These are phyloP conservation scores for Asbolus verrucosus DNA, from an alignment of 1,140 invertebrate genomes.

Conservation along the genomic window DNA sequence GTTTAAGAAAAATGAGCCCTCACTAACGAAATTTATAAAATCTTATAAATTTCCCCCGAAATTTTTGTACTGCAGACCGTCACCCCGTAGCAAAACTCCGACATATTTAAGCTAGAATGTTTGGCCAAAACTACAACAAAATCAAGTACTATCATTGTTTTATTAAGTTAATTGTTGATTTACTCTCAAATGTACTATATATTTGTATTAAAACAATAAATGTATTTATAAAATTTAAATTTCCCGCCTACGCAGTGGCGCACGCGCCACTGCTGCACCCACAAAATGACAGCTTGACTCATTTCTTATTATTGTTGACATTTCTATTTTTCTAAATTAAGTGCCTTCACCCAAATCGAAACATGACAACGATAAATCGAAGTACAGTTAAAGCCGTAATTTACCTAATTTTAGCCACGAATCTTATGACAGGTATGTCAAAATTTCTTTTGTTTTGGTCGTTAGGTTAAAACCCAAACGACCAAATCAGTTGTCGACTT, in stretches of 20 bases:
- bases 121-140: background rate
- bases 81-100: background rate
- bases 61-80: conserved; percentile 13
- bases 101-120: conserved; percentile 17
- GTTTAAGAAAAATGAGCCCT: conserved; percentile 25
- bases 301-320: background rate
- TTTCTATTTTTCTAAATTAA: conserved; percentile 20
- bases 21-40: conserved; percentile 33
- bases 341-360: conserved; percentile 12
- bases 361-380: conserved; percentile 19
- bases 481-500: background rate
- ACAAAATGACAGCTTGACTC: conserved; percentile 5
- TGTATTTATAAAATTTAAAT: conserved; percentile 43
- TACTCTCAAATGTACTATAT: conserved; percentile 42
- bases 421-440: conserved; percentile 7
- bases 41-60: conserved; percentile 28
- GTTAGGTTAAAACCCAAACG: conserved; percentile 19
- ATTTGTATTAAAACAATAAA: conserved; percentile 44
- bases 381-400: background rate
- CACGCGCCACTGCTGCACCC: no score
- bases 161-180: conserved; percentile 18
- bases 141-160: conserved; percentile 5
- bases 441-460: conserved; percentile 4
- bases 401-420: conserved; percentile 2
- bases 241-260: background rate